These are phyloP conservation scores for Pinctada fucata DNA, from an alignment of 2,888 invertebrate species.

Conservation along the genomic window DNA sequence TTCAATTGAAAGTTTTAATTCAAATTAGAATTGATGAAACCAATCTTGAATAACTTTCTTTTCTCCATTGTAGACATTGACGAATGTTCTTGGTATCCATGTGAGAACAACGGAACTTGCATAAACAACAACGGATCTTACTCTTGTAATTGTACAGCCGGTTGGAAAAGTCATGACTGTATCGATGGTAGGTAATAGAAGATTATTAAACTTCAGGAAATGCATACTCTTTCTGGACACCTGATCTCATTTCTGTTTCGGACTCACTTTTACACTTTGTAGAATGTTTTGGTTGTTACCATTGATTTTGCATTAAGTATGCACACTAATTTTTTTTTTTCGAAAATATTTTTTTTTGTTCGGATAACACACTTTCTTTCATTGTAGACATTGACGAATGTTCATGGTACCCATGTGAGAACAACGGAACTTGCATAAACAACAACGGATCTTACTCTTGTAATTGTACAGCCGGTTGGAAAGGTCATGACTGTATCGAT, in stretches of 20 bases:
- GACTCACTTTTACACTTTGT: no score
- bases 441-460: conserved; percentile 17
- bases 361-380: background rate
- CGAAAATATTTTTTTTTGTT: no score
- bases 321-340: no score
- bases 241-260: no score
- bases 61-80: conserved; percentile 10
- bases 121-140: conserved; percentile 22
- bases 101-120: conserved; percentile 26
- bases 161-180: conserved; percentile 25
- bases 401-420: conserved; percentile 21
- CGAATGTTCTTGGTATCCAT: conserved; percentile 19
- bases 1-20: no score
- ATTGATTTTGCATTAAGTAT: no score
- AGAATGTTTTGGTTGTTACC: no score
- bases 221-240: background rate
- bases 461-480: conserved; percentile 19
- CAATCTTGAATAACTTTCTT: background rate
- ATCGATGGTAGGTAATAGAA: background rate
- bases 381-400: conserved; percentile 44
- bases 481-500: background rate
- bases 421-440: conserved; percentile 17
- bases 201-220: background rate
- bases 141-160: conserved; percentile 20
- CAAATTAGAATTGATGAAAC: background rate